Percentiles rank a stretch among this genome's conserved stretches.
Conservation (phyloP, 2,888 invertebrate species). For the Germaria angustata region DNA sequence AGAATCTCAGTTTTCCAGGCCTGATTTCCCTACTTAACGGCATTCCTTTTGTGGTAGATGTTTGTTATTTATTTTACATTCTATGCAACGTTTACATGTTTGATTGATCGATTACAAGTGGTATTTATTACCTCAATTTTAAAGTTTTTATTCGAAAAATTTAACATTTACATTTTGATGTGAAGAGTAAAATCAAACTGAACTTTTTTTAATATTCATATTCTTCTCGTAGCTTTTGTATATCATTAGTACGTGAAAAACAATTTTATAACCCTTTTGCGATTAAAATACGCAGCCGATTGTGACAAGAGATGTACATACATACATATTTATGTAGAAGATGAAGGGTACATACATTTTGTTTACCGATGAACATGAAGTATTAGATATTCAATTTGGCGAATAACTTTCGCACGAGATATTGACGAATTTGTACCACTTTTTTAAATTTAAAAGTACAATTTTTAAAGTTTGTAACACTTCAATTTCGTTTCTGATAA, state of each 20-base stretch:
- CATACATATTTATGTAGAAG: too few species aligned
- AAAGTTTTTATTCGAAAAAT: not conserved
- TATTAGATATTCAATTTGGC: too few species aligned
- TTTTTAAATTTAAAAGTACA: too few species aligned
- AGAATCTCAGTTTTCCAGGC: not conserved
- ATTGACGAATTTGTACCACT: too few species aligned
- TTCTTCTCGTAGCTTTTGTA: too few species aligned
- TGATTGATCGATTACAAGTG: conserved; percentile 3
- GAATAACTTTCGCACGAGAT: too few species aligned
- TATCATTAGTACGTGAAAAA: not conserved
- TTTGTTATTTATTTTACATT: not conserved
- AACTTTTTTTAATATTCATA: too few species aligned
- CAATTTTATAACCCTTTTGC: not conserved
- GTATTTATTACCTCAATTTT: conserved; percentile 23
- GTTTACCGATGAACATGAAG: too few species aligned
- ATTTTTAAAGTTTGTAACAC: not conserved
- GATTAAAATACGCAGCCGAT: not conserved
- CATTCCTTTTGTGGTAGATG: not conserved
- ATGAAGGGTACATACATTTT: too few species aligned
- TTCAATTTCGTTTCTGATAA: not conserved
- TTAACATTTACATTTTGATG: not conserved
- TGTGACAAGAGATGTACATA: too few species aligned
- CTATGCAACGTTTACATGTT: not conserved
- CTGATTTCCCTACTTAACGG: not conserved
- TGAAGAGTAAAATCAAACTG: too few species aligned